phyloP scores from a whole-genome alignment of 2,888 invertebrate species.

The Nephrotoma guestfalica region DNA sequence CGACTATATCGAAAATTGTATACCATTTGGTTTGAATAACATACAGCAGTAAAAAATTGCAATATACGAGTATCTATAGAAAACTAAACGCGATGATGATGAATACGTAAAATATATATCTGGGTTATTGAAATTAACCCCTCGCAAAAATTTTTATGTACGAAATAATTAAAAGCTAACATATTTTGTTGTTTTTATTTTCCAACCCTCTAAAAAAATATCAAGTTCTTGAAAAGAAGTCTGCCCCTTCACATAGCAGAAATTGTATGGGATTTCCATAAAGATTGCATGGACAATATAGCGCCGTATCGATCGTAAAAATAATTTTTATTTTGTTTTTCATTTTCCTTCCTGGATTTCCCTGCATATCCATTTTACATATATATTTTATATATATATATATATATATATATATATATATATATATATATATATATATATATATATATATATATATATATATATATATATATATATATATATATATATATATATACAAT shows the following conservation, averaged over 20 bases:
- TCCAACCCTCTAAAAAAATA: background rate
- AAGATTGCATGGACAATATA: background rate
- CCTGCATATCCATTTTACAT: background rate
- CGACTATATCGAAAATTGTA: background rate
- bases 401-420: no score
- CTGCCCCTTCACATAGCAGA: background rate
- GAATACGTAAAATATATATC: background rate
- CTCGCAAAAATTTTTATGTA: background rate
- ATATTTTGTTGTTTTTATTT: background rate
- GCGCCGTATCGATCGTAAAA: background rate
- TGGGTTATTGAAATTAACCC: background rate
- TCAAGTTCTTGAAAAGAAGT: background rate
- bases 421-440: no score
- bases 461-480: no score
- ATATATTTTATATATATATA: no score
- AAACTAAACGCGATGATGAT: no score
- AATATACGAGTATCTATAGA: background rate
- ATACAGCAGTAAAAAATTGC: background rate
- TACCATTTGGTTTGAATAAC: background rate
- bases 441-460: no score
- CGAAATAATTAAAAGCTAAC: background rate
- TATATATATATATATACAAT: background rate
- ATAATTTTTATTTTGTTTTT: background rate
- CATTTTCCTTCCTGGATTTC: background rate
- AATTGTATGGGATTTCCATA: background rate